Base-by-base conservation (phyloP, 30 jellyfish, hydroid and myxozoan genomes). In the Aurelia aurita region DNA sequence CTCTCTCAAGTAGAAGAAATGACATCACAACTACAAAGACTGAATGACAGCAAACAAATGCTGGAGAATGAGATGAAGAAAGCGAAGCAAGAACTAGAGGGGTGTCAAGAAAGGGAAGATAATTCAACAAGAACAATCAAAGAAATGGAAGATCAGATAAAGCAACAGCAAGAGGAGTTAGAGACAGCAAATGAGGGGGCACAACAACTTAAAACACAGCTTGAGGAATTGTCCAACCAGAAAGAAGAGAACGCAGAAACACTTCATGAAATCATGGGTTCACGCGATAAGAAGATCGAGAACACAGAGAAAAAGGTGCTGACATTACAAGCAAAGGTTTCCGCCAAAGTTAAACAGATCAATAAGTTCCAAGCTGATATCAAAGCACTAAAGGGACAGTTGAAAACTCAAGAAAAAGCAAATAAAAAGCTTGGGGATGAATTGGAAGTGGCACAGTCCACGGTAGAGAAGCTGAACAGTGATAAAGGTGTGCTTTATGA, bases 321-420 rank as follows among this genome's bases (percentile, higher is more conserved):
- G 62, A 22, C 91, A 32, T 32, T 92, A 44, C 92, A 92, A 81
- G 61, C 72, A 11, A 80, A 87, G 53, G 57, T 92, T 1, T 47
- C 78, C 15, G 86, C n/a, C 13, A 92, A 92, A 74, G 74, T 74
- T 13, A 92, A 92, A 69, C 88, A 79, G 66, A 63, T 73, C 16
- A 63, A 58, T n/a, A 80, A 86, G 57, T 21, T 85, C 10, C 97
- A 92, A 82, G 43, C 85, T n/a, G 97, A 92, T 58, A 72, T 31
- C 25, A 92, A 92, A 60, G 29, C 90, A 15, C 76, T 92, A 1
- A 87, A 75, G 46, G 81, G 46, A 18, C 96, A 92, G 73, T 54
- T 87, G 73, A 87, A 90, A 53, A 39, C 26, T 29, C 73, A 72
- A 60, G 68, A 87, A n/a, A 92, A 84, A 44, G 25, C 68, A 70